Base-by-base conservation (phyloP, 2,888 invertebrate genomes). In the Eudemis profundana region DNA sequence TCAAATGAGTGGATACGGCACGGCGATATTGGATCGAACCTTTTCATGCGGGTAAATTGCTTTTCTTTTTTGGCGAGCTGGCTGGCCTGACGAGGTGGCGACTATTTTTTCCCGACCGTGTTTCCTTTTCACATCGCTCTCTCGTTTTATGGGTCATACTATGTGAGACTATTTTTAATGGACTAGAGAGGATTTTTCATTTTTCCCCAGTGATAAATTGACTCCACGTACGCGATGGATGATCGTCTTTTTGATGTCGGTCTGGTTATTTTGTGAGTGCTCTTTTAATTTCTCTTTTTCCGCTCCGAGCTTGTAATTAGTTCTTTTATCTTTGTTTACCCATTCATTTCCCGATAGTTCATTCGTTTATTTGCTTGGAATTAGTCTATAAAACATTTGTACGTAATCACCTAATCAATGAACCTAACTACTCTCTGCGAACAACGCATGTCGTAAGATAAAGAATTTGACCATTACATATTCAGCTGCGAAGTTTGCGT, bases 141-240 rank as follows among this genome's bases (percentile, higher is more conserved):
- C 87, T 82, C 89, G 87, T 90, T 91, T 91, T 91, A 90, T 91
- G 90, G 92, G 92, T 92, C 91, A 92, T 88, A 89, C 89, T 90
- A 89, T 89, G 87, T 83, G 87, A 85, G 85, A 91, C 90, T 90
- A 91, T 90, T 92, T 92, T 91, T 91, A 91, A 91, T 90, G 89
- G 89, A 86, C 81, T 79, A 74, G 76, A 75, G 78, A 79, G 77
- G 77, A 83, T 85, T 89, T 90, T 89, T 90, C 88, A 90, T 90
- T 90, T 91, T 89, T 84, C 75, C 81, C 78, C 75, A 74, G 85
- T 90, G 90, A 91, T 91, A 91, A 91, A 91, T 91, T 90, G 90
- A 90, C 89, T 89, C 85, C 79, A 84, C 84, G 82, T 78, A 78
- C 82, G 78, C 82, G 87, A 89, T 89, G 87, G 87, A 89, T 89